Evolutionary conservation across 1,140 invertebrate genomes (phyloP), one percentile per base, ranked within the genome.

Genomic region (Drosophila dunni): DNA sequence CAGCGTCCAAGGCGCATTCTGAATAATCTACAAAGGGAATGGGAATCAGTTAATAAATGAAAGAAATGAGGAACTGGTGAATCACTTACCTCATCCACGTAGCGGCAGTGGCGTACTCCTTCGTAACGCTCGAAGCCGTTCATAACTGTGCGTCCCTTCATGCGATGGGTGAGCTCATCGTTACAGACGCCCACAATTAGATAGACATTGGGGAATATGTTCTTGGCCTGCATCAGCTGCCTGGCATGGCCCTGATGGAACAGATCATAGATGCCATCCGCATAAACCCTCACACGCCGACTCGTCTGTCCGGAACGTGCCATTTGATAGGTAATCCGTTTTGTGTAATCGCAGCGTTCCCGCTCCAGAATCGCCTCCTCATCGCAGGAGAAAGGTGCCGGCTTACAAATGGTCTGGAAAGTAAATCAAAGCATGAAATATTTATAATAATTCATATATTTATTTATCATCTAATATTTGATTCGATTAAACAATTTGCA

Each of bases 131-230:
- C 99, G 29, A 94, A 93, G 91, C 99, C 99, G 40, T 96, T 98
- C 98, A 99, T 99, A 0, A 99, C 99, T 3, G 99, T 99, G 73
- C 97, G 95, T 10, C 99, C 99, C 93, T 99, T 99, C 92, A 96
- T 96, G 71, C 94, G 95, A 92, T 98, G 97, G 56, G 98, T 99
- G 40, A 98, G 93, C 11, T 95, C 94, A 93, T 99, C 98, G 90
- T 95, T 98, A 93, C 97, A 98, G 48, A 99, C 98, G 94, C 99
- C 99, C 82, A 99, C 98, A 81, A 99, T 99, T 9, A 99, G 95
- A 93, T 99, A 99, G 15, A 99, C 97, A 93, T 99, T 98, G 46
- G 98, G 98, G 92, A 99, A 99, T 33, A 98, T 94, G 91, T 97
- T 98, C 93, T 99, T 99, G 10, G 98, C 98, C 94, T 99, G 99